phyloP scores from a whole-genome alignment of 1,140 invertebrate species.

The Procambarus virginalis region DNA sequence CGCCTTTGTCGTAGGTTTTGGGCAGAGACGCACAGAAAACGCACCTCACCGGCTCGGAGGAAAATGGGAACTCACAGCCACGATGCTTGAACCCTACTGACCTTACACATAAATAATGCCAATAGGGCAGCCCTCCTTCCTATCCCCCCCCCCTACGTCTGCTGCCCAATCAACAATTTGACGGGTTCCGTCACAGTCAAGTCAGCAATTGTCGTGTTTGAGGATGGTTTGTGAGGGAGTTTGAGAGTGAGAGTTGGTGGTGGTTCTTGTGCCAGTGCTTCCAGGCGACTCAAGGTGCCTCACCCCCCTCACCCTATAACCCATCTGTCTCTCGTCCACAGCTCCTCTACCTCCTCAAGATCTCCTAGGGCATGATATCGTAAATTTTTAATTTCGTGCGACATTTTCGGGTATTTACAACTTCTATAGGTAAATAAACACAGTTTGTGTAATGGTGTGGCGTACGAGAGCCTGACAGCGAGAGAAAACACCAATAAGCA shows the following conservation, averaged over 20 bases:
- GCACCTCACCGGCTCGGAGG: slow-evolving; percentile 28
- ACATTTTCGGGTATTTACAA: too few relatives aligned
- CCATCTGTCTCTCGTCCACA: slow-evolving; percentile 55
- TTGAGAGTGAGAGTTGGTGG: slow-evolving; percentile 33
- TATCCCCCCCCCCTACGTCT: too few relatives aligned
- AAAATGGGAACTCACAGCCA: slow-evolving; percentile 40
- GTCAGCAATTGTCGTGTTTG: background rate
- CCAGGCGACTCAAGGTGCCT: slow-evolving; percentile 10
- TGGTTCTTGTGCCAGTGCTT: slow-evolving; percentile 48
- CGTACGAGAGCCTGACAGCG: slow-evolving; percentile 10
- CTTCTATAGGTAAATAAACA: background rate
- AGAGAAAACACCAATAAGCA: slow-evolving; percentile 1
- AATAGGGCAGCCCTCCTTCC: background rate
- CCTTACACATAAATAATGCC: slow-evolving; percentile 45
- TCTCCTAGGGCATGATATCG: slow-evolving; percentile 27
- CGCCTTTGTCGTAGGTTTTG: slow-evolving; percentile 46
- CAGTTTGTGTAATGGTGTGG: slow-evolving; percentile 9
- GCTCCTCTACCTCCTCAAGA: slow-evolving; percentile 42
- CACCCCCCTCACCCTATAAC: slow-evolving; percentile 48
- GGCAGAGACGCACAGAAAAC: slow-evolving; percentile 54
- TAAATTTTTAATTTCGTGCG: slow-evolving; percentile 2
- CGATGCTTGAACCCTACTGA: slow-evolving; percentile 60
- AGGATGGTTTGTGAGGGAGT: background rate
- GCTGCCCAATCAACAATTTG: background rate
- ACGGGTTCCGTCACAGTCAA: background rate